Conservation (phyloP, 64 coral and sea anemone species). For the Actinia equina region DNA sequence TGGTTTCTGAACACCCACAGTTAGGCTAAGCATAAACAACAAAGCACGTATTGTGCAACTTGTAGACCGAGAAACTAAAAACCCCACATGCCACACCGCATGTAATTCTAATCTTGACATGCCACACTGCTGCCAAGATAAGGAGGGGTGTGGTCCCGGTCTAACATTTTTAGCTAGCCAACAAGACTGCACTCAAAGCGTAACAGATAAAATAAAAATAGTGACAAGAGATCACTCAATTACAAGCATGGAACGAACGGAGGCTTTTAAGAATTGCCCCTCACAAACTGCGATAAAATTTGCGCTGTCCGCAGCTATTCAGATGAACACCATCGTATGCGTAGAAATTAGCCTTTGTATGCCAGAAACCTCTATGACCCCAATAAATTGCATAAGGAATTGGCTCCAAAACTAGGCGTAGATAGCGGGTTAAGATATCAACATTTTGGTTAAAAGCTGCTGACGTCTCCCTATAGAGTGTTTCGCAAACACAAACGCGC, state of each 20-base stretch:
- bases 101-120: no score
- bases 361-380: constrained; percentile 26
- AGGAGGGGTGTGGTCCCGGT: no score
- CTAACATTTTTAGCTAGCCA: no score
- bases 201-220: no score
- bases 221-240: background rate
- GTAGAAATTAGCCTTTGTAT: background rate
- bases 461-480: background rate
- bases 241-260: background rate
- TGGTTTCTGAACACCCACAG: no score
- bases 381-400: constrained; percentile 15
- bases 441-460: background rate
- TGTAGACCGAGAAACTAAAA: no score
- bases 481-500: background rate
- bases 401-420: constrained; percentile 5
- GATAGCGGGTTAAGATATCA: background rate
- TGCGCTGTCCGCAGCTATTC: background rate
- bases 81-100: no score
- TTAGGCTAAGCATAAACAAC: no score
- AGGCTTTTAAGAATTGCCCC: background rate
- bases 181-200: no score
- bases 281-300: background rate
- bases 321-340: constrained; percentile 1
- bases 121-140: no score
- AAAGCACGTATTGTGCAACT: no score